These are phyloP conservation scores for Mycalesis mineus DNA, from an alignment of 2,888 invertebrate genomes.

Conservation along the genomic window DNA sequence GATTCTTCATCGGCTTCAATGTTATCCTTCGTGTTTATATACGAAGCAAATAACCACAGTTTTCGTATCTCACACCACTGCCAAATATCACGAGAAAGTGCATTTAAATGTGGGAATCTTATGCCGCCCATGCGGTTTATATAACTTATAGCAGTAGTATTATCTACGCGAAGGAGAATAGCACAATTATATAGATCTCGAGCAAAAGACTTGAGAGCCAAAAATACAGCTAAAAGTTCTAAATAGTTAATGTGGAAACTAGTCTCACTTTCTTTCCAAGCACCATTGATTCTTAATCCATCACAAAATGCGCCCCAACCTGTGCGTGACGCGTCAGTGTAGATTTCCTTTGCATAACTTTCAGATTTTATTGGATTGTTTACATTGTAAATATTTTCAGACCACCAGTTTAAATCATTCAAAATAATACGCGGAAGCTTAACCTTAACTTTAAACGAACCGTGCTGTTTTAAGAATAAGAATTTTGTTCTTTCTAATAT, in stretches of 20 bases:
- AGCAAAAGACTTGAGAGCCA: slow-evolving; percentile 10
- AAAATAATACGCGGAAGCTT: background rate
- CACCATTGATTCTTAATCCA: background rate
- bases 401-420: background rate
- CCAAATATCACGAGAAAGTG: slow-evolving; percentile 26
- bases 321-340: background rate
- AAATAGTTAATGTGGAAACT: slow-evolving; percentile 18
- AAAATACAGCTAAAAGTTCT: slow-evolving; percentile 16
- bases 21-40: slow-evolving; percentile 39
- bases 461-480: slow-evolving; percentile 1
- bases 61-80: slow-evolving; percentile 32
- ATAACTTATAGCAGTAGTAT: slow-evolving; percentile 21
- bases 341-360: background rate
- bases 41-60: slow-evolving; percentile 39
- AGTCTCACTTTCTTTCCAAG: slow-evolving; percentile 8
- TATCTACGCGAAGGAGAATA: slow-evolving; percentile 22
- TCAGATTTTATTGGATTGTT: background rate
- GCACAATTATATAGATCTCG: background rate
- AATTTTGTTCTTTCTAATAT: slow-evolving; percentile 22
- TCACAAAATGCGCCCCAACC: slow-evolving; percentile 23
- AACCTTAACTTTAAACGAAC: background rate
- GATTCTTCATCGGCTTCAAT: slow-evolving; percentile 33
- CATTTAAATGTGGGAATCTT: slow-evolving; percentile 26
- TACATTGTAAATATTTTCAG: background rate
- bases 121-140: slow-evolving; percentile 27